Evolutionary conservation across 2,888 invertebrate genomes (phyloP).

Genomic region (Nomada fucata): DNA sequence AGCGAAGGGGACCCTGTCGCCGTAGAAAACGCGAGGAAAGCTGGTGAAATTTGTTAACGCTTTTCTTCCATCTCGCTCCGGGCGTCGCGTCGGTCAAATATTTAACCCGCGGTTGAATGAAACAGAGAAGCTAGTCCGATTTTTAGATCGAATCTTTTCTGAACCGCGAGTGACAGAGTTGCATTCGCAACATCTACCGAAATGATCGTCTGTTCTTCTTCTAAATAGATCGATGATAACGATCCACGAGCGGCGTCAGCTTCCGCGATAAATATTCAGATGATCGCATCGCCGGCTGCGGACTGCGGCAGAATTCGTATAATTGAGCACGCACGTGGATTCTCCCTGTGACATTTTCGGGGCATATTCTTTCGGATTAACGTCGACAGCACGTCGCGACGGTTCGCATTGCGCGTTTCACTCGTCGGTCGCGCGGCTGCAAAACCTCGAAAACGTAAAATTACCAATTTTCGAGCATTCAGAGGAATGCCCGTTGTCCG

Average conservation of each 20-base stretch:
- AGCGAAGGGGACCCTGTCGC: slow-evolving; percentile 9
- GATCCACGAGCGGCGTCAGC: not conserved
- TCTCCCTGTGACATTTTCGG: slow-evolving; percentile 45
- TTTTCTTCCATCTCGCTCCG: not conserved
- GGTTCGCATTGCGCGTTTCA: not conserved
- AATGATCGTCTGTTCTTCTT: too few species aligned
- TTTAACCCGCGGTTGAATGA: not conserved
- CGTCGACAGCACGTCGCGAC: slow-evolving; percentile 27
- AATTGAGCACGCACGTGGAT: slow-evolving; percentile 13
- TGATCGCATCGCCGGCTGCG: not conserved
- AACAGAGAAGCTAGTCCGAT: not conserved
- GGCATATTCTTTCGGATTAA: slow-evolving; percentile 57
- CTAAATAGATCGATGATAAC: not conserved
- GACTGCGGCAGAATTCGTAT: slow-evolving; percentile 1
- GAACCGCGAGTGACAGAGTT: too few species aligned
- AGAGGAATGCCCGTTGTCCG: slow-evolving; percentile 34
- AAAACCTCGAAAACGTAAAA: slow-evolving; percentile 42
- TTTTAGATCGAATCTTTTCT: not conserved
- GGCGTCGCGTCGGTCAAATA: not conserved
- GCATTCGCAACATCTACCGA: too few species aligned
- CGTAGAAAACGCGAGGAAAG: not conserved
- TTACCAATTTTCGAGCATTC: slow-evolving; percentile 56
- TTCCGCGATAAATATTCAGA: slow-evolving; percentile 17
- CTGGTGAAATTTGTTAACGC: slow-evolving; percentile 20
- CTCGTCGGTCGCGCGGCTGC: slow-evolving; percentile 1